Evolutionary conservation across 2,797 vertebrate species (phyloP).

Genomic region (Limnodromus scolopaceus): DNA sequence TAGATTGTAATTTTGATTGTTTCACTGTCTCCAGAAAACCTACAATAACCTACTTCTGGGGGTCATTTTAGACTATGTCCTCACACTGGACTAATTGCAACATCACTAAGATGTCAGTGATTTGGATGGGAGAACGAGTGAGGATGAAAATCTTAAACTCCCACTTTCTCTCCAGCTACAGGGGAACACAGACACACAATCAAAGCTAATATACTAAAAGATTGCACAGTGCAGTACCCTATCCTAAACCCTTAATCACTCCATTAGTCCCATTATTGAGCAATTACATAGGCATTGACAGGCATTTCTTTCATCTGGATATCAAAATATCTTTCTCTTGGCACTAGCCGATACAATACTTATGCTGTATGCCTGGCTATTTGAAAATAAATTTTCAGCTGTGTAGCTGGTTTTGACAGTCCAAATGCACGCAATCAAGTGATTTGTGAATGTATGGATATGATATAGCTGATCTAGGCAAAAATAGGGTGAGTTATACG

Average conservation of each 20-base stretch:
- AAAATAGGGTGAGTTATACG: background rate
- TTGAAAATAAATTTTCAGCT: background rate
- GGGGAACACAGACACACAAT: background rate
- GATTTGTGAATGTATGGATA: background rate
- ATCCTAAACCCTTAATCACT: background rate
- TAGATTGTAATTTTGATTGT: background rate
- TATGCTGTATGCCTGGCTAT: background rate
- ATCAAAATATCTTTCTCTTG: background rate
- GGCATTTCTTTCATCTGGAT: background rate
- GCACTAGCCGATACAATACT: background rate
- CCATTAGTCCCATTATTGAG: background rate
- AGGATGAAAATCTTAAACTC: background rate
- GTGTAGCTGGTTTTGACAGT: background rate
- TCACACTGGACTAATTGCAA: background rate
- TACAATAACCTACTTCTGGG: background rate
- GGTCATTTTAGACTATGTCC: background rate
- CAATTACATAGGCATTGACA: background rate
- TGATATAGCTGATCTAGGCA: background rate
- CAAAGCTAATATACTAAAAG: background rate
- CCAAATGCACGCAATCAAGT: background rate
- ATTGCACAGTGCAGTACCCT: rapidly evolving
- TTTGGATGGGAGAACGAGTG: background rate
- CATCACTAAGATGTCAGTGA: background rate
- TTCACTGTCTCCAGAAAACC: background rate
- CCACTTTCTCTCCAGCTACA: background rate